These are phyloP conservation scores for Malthinus seriepunctatus DNA, from an alignment of 2,888 invertebrate species.

Conservation along the genomic window DNA sequence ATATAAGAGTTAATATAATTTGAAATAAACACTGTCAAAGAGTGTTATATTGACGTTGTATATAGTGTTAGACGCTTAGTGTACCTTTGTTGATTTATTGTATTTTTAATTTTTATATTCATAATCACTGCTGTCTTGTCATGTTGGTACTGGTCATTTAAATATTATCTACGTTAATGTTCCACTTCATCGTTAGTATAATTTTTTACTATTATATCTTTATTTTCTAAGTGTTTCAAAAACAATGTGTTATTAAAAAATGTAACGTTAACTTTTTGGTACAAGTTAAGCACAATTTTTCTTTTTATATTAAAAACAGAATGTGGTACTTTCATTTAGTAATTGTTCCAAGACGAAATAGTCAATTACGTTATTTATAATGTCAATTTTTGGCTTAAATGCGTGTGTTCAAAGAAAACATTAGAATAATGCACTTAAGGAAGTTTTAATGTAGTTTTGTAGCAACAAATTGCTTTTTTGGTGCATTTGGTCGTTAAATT, in stretches of 20 bases:
- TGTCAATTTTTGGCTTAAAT: constrained; percentile 29
- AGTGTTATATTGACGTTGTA: constrained; percentile 44
- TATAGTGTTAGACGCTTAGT: constrained; percentile 49
- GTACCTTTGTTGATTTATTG: constrained; percentile 44
- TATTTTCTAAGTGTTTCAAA: constrained; percentile 26
- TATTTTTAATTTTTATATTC: constrained; percentile 43
- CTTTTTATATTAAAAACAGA: too few relatives aligned
- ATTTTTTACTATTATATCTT: constrained; percentile 39
- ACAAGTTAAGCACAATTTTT: constrained; percentile 13
- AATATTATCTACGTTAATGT: constrained; percentile 36
- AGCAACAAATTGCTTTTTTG: not conserved
- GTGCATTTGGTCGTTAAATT: constrained; percentile 11
- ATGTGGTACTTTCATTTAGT: too few relatives aligned
- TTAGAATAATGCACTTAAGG: too few relatives aligned
- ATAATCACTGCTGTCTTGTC: constrained; percentile 45
- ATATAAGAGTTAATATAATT: constrained; percentile 48
- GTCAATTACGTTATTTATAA: constrained; percentile 23
- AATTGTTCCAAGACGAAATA: not conserved
- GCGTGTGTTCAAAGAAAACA: not conserved
- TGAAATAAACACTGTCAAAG: constrained; percentile 41
- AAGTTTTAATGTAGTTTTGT: too few relatives aligned
- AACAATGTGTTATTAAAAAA: constrained; percentile 10
- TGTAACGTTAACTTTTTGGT: constrained; percentile 13
- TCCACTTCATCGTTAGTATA: constrained; percentile 43
- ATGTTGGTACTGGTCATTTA: constrained; percentile 53